Evolutionary conservation across 2,113 vertebrate genomes (phyloP).

Genomic region (Phalacrocorax aristotelis): DNA sequence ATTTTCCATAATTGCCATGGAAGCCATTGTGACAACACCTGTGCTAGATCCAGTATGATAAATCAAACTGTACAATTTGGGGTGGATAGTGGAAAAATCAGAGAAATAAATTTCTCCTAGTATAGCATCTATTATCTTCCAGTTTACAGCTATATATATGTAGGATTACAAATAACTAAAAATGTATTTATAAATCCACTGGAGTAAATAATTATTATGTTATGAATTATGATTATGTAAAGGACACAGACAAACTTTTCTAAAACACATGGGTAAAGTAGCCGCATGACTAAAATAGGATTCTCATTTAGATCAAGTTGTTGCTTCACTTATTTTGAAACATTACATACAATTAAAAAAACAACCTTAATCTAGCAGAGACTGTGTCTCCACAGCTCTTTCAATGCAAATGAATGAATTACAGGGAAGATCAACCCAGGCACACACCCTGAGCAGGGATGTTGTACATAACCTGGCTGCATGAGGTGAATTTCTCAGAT

Average conservation of each 20-base stretch:
- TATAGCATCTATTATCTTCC: neutral
- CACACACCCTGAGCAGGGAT: neutral
- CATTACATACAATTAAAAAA: neutral
- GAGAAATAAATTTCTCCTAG: neutral
- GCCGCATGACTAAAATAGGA: neutral
- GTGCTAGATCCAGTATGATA: neutral
- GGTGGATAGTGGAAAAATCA: neutral
- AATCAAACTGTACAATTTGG: neutral
- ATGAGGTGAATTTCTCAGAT: neutral
- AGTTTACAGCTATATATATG: neutral
- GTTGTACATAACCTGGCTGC: neutral
- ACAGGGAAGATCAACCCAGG: neutral
- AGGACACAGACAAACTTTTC: neutral
- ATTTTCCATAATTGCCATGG: neutral
- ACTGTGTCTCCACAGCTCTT: neutral
- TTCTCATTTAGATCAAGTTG: neutral
- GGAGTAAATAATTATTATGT: neutral
- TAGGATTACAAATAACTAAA: neutral
- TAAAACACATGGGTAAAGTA: neutral
- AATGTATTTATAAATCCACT: neutral
- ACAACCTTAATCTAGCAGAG: fast-evolving
- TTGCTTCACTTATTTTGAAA: neutral
- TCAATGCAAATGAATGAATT: fast-evolving
- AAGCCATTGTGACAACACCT: neutral
- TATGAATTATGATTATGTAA: neutral